Evolutionary conservation across 2,888 invertebrate genomes (phyloP).

Genomic region (Tolmerus cingulatus): DNA sequence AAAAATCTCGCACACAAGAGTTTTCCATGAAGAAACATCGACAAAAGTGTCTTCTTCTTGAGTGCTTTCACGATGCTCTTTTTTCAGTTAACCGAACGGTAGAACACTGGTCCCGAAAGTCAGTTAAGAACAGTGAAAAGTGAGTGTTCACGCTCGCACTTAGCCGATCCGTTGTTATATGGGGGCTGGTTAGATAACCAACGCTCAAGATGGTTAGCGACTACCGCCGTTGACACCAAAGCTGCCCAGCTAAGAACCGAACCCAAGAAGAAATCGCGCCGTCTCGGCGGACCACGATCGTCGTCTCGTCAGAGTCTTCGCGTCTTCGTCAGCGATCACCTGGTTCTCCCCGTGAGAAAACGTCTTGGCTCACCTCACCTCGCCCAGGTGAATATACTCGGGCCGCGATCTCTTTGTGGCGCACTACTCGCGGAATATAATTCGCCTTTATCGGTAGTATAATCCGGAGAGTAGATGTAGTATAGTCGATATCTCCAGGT

Average conservation of each 20-base stretch:
- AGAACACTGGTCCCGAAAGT: conserved; percentile 37
- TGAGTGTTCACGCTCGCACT: conserved; percentile 39
- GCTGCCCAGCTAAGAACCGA: conserved; percentile 36
- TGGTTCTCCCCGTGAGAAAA: conserved; percentile 19
- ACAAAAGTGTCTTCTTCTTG: conserved; percentile 49
- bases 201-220: conserved; percentile 39
- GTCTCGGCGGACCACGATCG: background rate
- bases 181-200: conserved; percentile 39
- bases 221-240: conserved; percentile 35
- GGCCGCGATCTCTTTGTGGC: conserved; percentile 3
- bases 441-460: conserved; percentile 39
- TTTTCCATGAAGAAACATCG: conserved; percentile 42
- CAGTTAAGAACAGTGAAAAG: conserved; percentile 40
- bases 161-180: conserved; percentile 17
- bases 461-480: conserved; percentile 14
- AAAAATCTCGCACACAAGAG: conserved; percentile 36
- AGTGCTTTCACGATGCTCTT: conserved; percentile 17
- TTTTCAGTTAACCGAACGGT: conserved; percentile 46
- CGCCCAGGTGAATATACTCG: background rate
- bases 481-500: background rate
- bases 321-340: background rate
- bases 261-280: background rate
- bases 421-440: conserved; percentile 9
- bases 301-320: conserved; percentile 25
- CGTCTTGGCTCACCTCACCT: background rate